Conservation (phyloP, 2,113 vertebrate species). For the Illadopsis cleaveri region DNA sequence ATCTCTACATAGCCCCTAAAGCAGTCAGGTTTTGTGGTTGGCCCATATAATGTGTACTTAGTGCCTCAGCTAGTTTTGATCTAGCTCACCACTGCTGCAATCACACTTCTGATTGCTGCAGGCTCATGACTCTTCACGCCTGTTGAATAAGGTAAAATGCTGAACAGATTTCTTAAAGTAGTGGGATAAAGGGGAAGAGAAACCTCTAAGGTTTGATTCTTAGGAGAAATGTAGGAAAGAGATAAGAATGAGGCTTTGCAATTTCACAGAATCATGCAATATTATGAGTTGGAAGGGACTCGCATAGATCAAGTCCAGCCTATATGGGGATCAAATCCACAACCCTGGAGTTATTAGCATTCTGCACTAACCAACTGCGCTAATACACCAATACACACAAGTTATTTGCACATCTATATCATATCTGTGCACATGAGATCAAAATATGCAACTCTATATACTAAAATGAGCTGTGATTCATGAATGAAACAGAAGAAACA, state of each 20-base stretch:
- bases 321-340: neutral
- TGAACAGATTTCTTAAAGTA: neutral
- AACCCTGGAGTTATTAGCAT: neutral
- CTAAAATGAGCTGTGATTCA: neutral
- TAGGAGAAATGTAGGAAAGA: neutral
- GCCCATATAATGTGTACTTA: neutral
- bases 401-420: neutral
- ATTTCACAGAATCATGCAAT: neutral
- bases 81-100: neutral
- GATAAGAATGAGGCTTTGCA: neutral
- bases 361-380: neutral
- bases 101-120: neutral
- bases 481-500: neutral
- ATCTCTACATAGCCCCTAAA: rapidly evolving
- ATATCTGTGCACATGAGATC: neutral
- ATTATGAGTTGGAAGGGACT: neutral
- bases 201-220: neutral
- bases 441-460: neutral
- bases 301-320: rapidly evolving
- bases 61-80: neutral
- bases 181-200: neutral
- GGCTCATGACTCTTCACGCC: neutral
- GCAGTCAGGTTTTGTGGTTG: neutral
- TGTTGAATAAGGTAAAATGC: neutral
- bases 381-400: too few species aligned